Evolutionary conservation across 2,888 invertebrate genomes (phyloP), one percentile per base, ranked within the genome.

Genomic region (Orthosia incerta): DNA sequence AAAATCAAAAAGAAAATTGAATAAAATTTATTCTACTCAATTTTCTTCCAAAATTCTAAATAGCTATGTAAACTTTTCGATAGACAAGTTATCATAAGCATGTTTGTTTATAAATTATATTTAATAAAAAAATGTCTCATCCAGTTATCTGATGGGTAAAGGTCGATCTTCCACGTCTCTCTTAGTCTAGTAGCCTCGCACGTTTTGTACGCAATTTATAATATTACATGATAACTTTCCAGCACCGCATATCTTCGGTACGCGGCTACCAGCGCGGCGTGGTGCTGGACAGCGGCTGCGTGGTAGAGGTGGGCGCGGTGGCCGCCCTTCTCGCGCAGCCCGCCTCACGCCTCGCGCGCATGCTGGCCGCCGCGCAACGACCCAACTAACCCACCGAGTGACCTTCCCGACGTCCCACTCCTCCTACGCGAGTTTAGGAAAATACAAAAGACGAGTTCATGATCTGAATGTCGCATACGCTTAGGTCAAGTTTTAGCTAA

Each of bases 241-340:
- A 98, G 98, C 98, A 98, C 91, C 97, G 98, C 23, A 95, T 98
- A 72, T 97, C 97, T n/a, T 97, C 98, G 3, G 97, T 98, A 74
- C 95, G 98, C 78, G 97, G 97, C 74, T 98, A 97, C 93, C 97
- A 97, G 90, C 97, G 97, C 80, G 97, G 98, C 71, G 94, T 98
- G 79, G 97, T 98, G 60, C 91, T 98, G 87, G 97, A 98, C 73
- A 97, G 97, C 76, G 98, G 98, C 0, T 93, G 95, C 80, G 95
- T 97, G 66, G 97, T 97, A 48, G 98, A 98, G 91, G 97, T 97
- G 79, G 98, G 98, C 62, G 89, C 96, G 56, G 97, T 98, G 0
- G 81, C 91, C 60, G 95, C 97, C 64, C 94, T 98, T 55, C 94
- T 97, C 46, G 92, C 95, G 56, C 96, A 96, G 71, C 94, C 97